Base-by-base conservation (phyloP, 2,113 vertebrate genomes). In the Phalacrocorax brasilianus region DNA sequence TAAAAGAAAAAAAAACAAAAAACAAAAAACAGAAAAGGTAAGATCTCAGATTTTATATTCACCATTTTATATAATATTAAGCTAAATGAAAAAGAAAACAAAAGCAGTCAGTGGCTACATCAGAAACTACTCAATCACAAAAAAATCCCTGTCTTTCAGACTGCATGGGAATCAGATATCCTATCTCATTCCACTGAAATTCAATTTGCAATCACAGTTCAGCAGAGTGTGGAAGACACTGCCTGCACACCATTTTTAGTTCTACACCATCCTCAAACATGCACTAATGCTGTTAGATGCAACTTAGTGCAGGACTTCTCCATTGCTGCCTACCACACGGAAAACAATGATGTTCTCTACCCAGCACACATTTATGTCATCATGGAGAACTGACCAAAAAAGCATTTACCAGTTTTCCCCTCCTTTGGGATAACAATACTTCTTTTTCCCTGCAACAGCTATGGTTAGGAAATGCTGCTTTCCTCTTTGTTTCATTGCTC, bases 201-300 rank as follows among this genome's bases (percentile, higher is more conserved):
- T n/a, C 33, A 73, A 8, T 61, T 58, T 35, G 58, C 53, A 65
- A 32, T 45, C 68, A 87, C 52, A 28, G 12, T 44, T 83, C 30
- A 44, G 42, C 16, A 22, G 7, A 61, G 30, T 1, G 8, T 32
- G 24, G 26, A 66, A 53, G 58, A 45, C 30, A 21, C 12, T 58
- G n/a, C 21, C 49, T 2, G 2, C 17, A 22, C 1, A 5, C 72
- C n/a, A 6, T 0, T 55, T 32, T 53, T 53, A 62, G n/a, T 44
- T 58, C 12, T 35, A 62, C 22, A 30, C 9, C 26, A 32, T 33
- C 50, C 47, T 81, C 65, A 87, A 77, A 59, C 5, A 50, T 3
- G 15, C 35, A 68, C 30, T 18, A 32, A 28, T 6, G 14, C 27
- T 52, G 12, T 32, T 66, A 44, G 18, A 28, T 19, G 22, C 61